These are phyloP conservation scores for Netelia melanura DNA, from an alignment of 2,888 invertebrate species.

Conservation along the genomic window DNA sequence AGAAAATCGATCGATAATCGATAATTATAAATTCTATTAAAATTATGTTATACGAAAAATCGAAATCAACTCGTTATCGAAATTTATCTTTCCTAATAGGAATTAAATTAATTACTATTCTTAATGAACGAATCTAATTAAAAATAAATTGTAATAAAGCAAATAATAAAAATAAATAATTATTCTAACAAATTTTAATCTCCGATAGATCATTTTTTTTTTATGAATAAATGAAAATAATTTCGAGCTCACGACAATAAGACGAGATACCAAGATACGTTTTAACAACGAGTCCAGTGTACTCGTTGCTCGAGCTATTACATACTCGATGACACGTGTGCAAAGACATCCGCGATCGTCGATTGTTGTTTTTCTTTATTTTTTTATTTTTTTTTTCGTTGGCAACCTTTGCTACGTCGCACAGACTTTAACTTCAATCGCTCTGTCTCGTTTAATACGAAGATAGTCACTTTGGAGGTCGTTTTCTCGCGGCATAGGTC, in stretches of 20 bases:
- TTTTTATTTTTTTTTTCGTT: background rate
- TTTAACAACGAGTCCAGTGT: background rate
- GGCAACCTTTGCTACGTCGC: conserved; percentile 3
- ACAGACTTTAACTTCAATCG: background rate
- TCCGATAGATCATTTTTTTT: no score
- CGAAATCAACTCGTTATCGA: no score
- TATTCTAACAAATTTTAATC: no score
- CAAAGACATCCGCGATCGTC: background rate
- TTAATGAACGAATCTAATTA: no score
- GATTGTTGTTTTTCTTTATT: background rate
- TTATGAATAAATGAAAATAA: no score
- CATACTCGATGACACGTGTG: conserved; percentile 24
- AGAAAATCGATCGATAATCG: no score
- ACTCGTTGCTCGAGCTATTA: background rate
- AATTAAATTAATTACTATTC: no score
- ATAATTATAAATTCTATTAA: no score
- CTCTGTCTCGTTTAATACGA: background rate
- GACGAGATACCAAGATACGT: background rate
- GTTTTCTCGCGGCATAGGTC: conserved; percentile 3
- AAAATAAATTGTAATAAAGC: no score
- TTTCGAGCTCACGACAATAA: background rate
- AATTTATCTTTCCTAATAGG: no score
- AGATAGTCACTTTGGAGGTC: background rate
- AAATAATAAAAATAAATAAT: no score
- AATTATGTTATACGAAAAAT: no score